Conservation (phyloP, 2,888 invertebrate genomes). For the Onchidella celtica region DNA sequence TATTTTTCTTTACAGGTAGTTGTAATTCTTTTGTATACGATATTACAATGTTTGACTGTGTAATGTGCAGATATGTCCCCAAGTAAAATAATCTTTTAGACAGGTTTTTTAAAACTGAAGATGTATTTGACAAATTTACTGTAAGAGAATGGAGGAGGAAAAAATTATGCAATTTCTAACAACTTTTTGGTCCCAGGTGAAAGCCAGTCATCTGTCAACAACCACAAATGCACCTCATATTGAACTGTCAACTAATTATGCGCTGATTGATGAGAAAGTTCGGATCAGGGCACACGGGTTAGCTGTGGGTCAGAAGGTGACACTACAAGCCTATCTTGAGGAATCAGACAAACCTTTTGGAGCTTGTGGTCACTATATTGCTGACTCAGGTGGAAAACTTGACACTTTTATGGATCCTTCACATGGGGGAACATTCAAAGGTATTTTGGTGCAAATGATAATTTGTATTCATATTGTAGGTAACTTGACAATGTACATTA, state of each 20-base stretch:
- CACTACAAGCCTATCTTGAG: constrained; percentile 24
- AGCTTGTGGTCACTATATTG: constrained; percentile 45
- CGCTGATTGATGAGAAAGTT: constrained; percentile 47
- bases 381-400: constrained; percentile 36
- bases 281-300: constrained; percentile 40
- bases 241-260: background rate
- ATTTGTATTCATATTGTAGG: no score
- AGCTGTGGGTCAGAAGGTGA: constrained; percentile 35
- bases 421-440: constrained; percentile 48
- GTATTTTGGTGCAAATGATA: constrained; percentile 39
- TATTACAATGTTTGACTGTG: no score
- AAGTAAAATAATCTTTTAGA: no score
- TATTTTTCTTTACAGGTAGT: no score
- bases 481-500: no score
- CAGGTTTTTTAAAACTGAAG: no score
- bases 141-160: no score
- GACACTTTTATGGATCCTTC: constrained; percentile 33
- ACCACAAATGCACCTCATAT: background rate
- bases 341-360: constrained; percentile 32
- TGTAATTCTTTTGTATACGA: no score
- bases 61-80: no score
- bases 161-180: no score
- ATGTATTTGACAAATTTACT: no score
- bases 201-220: background rate
- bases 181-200: no score